phyloP scores from a whole-genome alignment of 2,797 vertebrate species.

The Steatocranus sp. region DNA sequence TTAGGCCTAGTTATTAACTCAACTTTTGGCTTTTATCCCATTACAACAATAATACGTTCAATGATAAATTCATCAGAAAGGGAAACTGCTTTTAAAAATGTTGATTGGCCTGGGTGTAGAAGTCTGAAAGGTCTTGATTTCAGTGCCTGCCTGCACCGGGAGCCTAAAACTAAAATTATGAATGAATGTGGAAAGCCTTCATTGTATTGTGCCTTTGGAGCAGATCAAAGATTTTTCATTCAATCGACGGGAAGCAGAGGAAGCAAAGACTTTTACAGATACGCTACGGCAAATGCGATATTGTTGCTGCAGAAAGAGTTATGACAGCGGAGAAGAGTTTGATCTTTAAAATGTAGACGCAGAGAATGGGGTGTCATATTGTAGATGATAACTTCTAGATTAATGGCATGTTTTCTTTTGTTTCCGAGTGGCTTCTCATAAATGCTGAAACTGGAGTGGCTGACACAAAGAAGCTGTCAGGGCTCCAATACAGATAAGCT shows the following conservation, averaged over 20 bases:
- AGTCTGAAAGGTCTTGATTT: not conserved
- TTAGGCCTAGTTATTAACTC: not conserved
- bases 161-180: conserved; percentile 31
- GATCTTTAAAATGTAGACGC: not conserved
- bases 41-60: not conserved
- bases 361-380: not conserved
- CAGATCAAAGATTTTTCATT: conserved; percentile 46
- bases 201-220: conserved; percentile 31
- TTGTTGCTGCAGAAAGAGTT: conserved; percentile 10
- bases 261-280: conserved; percentile 42
- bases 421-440: not conserved
- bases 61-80: not conserved
- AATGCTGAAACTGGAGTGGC: not conserved
- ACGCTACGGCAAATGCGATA: conserved; percentile 7
- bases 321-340: not conserved
- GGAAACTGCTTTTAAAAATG: not conserved
- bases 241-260: conserved; percentile 41
- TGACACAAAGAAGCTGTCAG: not conserved
- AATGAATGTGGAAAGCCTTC: conserved; percentile 34
- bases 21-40: not conserved
- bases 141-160: not conserved
- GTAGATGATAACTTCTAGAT: not conserved
- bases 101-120: not conserved
- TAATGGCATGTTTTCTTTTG: not conserved
- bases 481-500: not conserved